Evolutionary conservation across 1,140 invertebrate species (phyloP).

Genomic region (Chlorops oryzae): DNA sequence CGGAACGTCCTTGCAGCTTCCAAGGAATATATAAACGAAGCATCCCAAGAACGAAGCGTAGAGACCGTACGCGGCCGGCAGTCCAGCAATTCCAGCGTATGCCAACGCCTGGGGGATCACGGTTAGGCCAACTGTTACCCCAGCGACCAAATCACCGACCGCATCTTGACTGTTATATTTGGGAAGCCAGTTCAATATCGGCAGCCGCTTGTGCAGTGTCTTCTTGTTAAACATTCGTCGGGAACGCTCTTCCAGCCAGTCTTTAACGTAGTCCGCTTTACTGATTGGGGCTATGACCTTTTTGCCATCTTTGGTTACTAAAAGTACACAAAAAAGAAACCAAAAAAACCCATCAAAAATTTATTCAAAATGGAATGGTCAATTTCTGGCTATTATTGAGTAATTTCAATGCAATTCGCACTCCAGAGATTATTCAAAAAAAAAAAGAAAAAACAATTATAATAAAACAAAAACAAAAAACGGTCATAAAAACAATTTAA

Average conservation of each 20-base stretch:
- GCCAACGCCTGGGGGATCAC: slow-evolving; percentile 76
- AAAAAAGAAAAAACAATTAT: no score
- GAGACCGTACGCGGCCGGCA: slow-evolving; percentile 73
- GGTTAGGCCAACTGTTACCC: slow-evolving; percentile 79
- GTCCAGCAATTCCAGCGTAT: slow-evolving; percentile 75
- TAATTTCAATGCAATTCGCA: no score
- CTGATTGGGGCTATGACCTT: slow-evolving; percentile 24
- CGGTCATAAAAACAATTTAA: no score
- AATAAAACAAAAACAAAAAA: no score
- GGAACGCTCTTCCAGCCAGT: slow-evolving; percentile 21
- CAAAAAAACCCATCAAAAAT: no score
- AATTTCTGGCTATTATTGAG: no score
- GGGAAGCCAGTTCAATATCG: slow-evolving; percentile 67
- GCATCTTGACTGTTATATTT: slow-evolving; percentile 62
- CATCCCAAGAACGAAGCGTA: slow-evolving; percentile 88
- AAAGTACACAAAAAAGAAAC: slow-evolving; percentile 5
- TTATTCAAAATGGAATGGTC: no score
- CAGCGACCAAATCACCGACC: slow-evolving; percentile 74
- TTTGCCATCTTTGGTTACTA: slow-evolving; percentile 34
- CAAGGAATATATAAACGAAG: slow-evolving; percentile 85
- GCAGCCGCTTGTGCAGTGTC: slow-evolving; percentile 62
- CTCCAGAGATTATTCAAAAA: no score
- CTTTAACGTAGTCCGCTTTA: slow-evolving; percentile 19
- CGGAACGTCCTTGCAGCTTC: slow-evolving; percentile 84
- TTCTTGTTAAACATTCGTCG: slow-evolving; percentile 54